These are phyloP conservation scores for Gopherus evgoodei DNA, from an alignment of 2,113 vertebrate genomes.

Conservation along the genomic window DNA sequence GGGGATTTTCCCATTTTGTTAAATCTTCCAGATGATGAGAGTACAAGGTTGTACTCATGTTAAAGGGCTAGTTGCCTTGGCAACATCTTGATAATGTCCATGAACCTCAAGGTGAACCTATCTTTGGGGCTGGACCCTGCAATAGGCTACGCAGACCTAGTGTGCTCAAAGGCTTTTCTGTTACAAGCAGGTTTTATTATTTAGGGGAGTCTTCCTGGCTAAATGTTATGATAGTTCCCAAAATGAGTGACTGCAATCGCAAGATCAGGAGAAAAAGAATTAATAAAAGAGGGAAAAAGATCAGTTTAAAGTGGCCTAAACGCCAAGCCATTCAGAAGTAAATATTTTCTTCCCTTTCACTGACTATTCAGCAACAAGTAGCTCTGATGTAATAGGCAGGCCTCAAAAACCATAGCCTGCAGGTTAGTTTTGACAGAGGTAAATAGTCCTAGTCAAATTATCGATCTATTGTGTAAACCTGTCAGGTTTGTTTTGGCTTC, in stretches of 20 bases:
- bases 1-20: not conserved
- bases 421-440: not conserved
- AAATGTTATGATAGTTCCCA: not conserved
- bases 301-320: too few species aligned
- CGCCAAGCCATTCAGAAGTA: not conserved
- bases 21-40: not conserved
- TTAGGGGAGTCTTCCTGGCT: not conserved
- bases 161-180: not conserved
- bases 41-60: not conserved
- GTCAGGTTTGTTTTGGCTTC: not conserved
- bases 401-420: not conserved
- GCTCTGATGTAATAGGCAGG: not conserved
- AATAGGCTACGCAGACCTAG: not conserved
- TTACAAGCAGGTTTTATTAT: not conserved
- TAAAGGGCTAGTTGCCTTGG: not conserved
- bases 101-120: not conserved
- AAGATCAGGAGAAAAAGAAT: not conserved
- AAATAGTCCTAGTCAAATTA: not conserved
- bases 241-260: not conserved
- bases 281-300: not conserved
- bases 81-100: not conserved
- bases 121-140: not conserved
- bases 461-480: not conserved
- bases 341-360: not conserved
- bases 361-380: not conserved